A percentile compares a stretch with the other conserved stretches of the same genome.
Conservation (phyloP, 2,888 invertebrate genomes). For the Xylota segnis region DNA sequence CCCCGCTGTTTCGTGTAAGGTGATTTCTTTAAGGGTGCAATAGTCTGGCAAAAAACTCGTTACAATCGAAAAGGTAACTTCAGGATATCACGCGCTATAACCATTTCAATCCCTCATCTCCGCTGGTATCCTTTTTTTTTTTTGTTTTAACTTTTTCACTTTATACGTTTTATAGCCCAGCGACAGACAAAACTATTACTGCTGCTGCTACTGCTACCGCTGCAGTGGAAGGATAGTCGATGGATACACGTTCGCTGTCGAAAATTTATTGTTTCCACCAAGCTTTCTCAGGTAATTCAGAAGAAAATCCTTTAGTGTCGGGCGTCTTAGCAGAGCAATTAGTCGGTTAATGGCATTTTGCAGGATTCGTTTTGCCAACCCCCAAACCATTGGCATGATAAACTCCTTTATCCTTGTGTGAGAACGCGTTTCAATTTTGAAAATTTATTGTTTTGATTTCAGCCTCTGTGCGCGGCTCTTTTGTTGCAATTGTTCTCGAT, state of each 20-base stretch:
- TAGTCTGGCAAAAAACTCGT: constrained; percentile 37
- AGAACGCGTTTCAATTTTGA: constrained; percentile 72
- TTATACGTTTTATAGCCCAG: constrained; percentile 55
- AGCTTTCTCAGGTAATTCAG: constrained; percentile 58
- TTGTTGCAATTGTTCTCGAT: constrained; percentile 45
- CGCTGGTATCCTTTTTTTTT: constrained; percentile 29
- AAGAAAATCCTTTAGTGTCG: constrained; percentile 32
- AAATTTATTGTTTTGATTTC: constrained; percentile 76
- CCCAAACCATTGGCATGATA: constrained; percentile 32
- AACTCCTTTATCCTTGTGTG: constrained; percentile 61
- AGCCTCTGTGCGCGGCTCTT: constrained; percentile 41
- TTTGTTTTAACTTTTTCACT: constrained; percentile 59
- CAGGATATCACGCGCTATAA: constrained; percentile 67
- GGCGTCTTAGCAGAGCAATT: constrained; percentile 70
- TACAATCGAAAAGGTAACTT: constrained; percentile 66
- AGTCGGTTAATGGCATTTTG: constrained; percentile 73
- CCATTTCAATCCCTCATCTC: constrained; percentile 71
- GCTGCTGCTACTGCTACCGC: neutral
- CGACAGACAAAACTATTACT: constrained; percentile 29
- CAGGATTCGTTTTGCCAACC: constrained; percentile 36
- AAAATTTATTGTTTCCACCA: constrained; percentile 53
- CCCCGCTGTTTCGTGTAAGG: constrained; percentile 28
- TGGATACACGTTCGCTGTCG: constrained; percentile 54
- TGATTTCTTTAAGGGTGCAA: constrained; percentile 36
- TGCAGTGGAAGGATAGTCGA: constrained; percentile 46